Evolutionary conservation across 2,113 vertebrate genomes (phyloP).

Genomic region (cattle (Bos taurus)): ARS-UCD2.0 NC_037338.1:60333501-60334000

Average conservation of each 20-base stretch:
- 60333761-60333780: not conserved
- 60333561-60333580: not conserved
- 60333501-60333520: not conserved
- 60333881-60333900: not conserved
- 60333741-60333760: not conserved
- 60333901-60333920: not conserved
- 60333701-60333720: not conserved
- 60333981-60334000: too few species aligned
- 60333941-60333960: too few species aligned
- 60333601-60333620: not conserved
- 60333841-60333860: not conserved
- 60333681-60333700: not conserved
- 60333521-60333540: not conserved
- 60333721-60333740: not conserved
- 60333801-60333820: not conserved
- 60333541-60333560: not conserved
- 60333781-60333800: not conserved
- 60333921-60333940: accelerated
- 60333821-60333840: not conserved
- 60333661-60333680: not conserved
- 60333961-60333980: too few species aligned
- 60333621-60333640: not conserved
- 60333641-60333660: not conserved
- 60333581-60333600: not conserved
- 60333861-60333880: not conserved